phyloP scores from a whole-genome alignment of 2,888 invertebrate genomes.

The Exephanes ischioxanthus region DNA sequence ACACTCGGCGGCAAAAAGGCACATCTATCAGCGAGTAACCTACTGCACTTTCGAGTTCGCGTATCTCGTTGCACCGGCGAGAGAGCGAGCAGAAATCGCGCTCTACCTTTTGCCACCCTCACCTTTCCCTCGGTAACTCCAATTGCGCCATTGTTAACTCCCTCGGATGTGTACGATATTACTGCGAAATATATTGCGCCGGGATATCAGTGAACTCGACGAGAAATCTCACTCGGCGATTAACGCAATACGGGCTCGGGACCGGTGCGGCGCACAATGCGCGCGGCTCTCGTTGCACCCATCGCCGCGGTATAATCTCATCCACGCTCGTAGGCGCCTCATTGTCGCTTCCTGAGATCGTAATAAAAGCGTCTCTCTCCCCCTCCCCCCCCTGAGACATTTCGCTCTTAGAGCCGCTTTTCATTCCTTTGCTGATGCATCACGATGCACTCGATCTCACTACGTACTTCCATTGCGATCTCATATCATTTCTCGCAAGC shows the following conservation, averaged over 20 bases:
- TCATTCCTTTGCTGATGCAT: constrained; percentile 35
- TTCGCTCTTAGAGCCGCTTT: constrained; percentile 23
- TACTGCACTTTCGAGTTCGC: constrained; percentile 60
- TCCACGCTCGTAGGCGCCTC: constrained; percentile 46
- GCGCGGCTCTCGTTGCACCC: constrained; percentile 17
- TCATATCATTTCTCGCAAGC: constrained; percentile 27
- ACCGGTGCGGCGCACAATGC: constrained; percentile 16
- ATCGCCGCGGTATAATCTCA: constrained; percentile 28
- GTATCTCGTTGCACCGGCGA: constrained; percentile 46
- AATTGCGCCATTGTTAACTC: constrained; percentile 61
- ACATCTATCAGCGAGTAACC: constrained; percentile 46
- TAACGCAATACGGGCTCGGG: constrained; percentile 14
- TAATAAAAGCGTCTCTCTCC: constrained; percentile 47
- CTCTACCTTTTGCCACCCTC: constrained; percentile 63
- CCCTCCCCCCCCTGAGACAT: not conserved
- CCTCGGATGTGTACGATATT: constrained; percentile 47
- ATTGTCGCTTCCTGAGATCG: constrained; percentile 52
- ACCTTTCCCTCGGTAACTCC: constrained; percentile 55
- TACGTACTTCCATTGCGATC: constrained; percentile 9
- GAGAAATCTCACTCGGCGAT: constrained; percentile 29
- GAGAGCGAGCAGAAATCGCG: constrained; percentile 29
- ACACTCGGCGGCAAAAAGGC: constrained; percentile 33
- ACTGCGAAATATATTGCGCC: constrained; percentile 44
- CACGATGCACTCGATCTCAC: constrained; percentile 19
- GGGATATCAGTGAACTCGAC: not conserved